phyloP scores from a whole-genome alignment of 2,888 invertebrate genomes.

The Rotaria sp. region DNA sequence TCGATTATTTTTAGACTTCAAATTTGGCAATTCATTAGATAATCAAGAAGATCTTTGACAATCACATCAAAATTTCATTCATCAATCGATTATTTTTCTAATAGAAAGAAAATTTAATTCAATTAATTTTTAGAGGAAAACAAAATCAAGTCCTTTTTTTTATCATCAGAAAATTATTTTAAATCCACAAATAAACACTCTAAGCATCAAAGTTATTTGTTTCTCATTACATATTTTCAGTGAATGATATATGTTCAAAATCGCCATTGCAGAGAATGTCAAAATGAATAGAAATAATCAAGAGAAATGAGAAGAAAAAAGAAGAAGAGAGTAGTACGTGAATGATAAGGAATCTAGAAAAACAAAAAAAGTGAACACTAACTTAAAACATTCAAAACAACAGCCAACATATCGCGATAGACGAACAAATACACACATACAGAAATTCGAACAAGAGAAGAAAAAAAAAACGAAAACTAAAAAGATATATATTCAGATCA shows the following conservation, averaged over 20 bases:
- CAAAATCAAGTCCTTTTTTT: too few species aligned
- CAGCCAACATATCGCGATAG: not conserved
- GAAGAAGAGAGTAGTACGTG: not conserved
- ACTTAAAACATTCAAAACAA: not conserved
- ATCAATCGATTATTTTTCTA: too few species aligned
- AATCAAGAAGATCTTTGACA: too few species aligned
- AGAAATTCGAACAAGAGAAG: not conserved
- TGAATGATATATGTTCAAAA: not conserved
- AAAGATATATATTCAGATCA: not conserved
- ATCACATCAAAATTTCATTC: too few species aligned
- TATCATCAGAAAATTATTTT: too few species aligned
- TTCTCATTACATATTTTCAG: not conserved
- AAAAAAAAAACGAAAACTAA: too few species aligned
- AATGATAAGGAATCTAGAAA: not conserved
- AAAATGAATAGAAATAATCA: not conserved
- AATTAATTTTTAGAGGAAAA: too few species aligned
- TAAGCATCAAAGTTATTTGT: not conserved
- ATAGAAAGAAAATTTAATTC: too few species aligned
- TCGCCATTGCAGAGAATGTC: not conserved
- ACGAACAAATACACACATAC: not conserved
- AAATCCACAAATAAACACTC: not conserved
- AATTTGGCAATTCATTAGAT: too few species aligned
- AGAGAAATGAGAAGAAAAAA: not conserved
- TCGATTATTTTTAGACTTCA: too few species aligned
- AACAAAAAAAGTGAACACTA: not conserved